These are phyloP conservation scores for Corvus moneduloides DNA, from an alignment of 2,113 vertebrate species.

Conservation along the genomic window DNA sequence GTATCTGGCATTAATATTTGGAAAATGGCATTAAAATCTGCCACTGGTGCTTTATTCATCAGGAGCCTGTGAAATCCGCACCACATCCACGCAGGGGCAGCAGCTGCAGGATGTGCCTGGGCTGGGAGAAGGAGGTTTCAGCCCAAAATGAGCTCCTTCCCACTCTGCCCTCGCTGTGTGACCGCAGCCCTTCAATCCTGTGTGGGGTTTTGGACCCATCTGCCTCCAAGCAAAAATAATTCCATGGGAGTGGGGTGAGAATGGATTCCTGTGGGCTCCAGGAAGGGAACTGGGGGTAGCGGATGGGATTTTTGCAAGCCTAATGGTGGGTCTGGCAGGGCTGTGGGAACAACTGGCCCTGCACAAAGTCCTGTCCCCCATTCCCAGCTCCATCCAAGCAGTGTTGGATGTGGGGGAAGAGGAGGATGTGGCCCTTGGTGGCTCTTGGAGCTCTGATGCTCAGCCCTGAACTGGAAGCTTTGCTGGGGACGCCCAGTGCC, in stretches of 20 bases:
- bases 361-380: background rate
- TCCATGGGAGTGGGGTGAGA: background rate
- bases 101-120: slow-evolving; percentile 8
- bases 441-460: background rate
- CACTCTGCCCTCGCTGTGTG: fast-evolving
- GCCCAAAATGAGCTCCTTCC: background rate
- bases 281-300: background rate
- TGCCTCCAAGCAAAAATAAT: background rate
- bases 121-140: background rate
- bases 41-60: slow-evolving; percentile 36
- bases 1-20: slow-evolving; percentile 5
- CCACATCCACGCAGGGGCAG: background rate
- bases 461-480: background rate
- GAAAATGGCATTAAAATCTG: slow-evolving; percentile 25
- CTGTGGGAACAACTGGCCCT: background rate
- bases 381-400: background rate
- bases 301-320: fast-evolving
- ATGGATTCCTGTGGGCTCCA: fast-evolving
- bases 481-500: background rate
- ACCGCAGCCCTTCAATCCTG: fast-evolving
- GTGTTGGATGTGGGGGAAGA: background rate
- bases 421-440: background rate
- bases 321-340: background rate
- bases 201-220: fast-evolving
- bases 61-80: background rate